Base-by-base conservation (phyloP, 2,113 vertebrate genomes). In the Hiodon alosoides region DNA sequence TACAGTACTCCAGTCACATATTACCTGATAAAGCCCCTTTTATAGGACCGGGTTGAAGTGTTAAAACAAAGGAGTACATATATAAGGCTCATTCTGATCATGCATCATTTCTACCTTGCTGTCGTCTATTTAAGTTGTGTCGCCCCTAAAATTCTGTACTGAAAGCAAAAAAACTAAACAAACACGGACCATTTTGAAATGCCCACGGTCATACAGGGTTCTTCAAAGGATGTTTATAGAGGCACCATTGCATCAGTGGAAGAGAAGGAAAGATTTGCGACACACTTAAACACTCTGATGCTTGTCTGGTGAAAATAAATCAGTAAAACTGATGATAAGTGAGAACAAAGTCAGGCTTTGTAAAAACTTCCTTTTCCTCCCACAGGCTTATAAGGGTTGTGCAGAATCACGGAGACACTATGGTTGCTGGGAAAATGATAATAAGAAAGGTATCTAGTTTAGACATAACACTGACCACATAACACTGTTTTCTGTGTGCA, bases 331-430 rank as follows among this genome's bases (percentile, higher is more conserved):
- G 5, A 60, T 83, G 88, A 88, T 88, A 87, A 87, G 80, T 72
- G 76, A 82, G 84, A 89, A 90, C 85, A 89, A 88, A 90, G 86
- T 67, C 47, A 66, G 72, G 57, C 78, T 79, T 83, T 79, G 76
- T 72, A 78, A 89, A 81, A 76, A 77, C 79, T 83, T 86, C 82
- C 80, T 69, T 67, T 82, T 80, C 83, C 79, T 81, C 61, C 83
- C 58, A 59, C 3, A 59, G 2, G 58, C n/a, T 59, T 13, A 59
- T 7, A 59, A 9, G 8, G 58, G 10, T 13, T 59, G 58, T 8
- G 58, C 4, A 7, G 31, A 31, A 31, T 31, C 31, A 31, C 31
- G 31, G 31, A 31, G 31, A 31, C 31, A 31, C 31, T 31, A 2
- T 31, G 31, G 31, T 31, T 31, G 31, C 31, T 31, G 31, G 31